phyloP scores from a whole-genome alignment of 2,113 vertebrate species.

The Ammodytes marinus region DNA sequence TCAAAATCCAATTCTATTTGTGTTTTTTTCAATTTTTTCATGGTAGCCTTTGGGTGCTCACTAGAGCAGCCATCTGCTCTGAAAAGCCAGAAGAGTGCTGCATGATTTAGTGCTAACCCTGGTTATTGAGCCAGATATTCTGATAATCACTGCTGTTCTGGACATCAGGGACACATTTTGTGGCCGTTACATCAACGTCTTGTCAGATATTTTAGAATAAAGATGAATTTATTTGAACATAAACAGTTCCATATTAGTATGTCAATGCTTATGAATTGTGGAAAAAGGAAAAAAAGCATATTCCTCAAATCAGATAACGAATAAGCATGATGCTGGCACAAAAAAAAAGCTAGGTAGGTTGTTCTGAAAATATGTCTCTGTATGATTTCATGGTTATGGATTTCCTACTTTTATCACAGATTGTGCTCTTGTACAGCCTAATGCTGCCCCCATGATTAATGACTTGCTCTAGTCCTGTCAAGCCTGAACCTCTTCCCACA shows the following conservation, averaged over 20 bases:
- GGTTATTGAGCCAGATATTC: slow-evolving; percentile 47
- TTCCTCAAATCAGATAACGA: background rate
- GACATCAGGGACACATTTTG: background rate
- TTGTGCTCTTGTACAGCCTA: slow-evolving; percentile 19
- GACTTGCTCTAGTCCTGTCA: slow-evolving; percentile 62
- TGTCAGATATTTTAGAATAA: background rate
- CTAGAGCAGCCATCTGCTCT: slow-evolving; percentile 64
- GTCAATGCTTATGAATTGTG: background rate
- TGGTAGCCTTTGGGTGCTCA: slow-evolving; percentile 35
- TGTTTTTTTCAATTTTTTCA: background rate
- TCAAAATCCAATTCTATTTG: slow-evolving; percentile 42
- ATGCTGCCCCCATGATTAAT: slow-evolving; percentile 59
- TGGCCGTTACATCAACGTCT: background rate
- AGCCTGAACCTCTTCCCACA: slow-evolving; percentile 23
- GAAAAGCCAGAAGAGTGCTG: slow-evolving; percentile 31
- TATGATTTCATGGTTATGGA: slow-evolving; percentile 6
- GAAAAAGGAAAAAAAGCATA: background rate
- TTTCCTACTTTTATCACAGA: slow-evolving; percentile 34
- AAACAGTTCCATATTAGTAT: background rate
- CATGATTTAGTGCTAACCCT: slow-evolving; percentile 47
- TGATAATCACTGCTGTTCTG: slow-evolving; percentile 7
- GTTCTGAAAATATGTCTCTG: background rate
- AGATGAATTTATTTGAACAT: background rate
- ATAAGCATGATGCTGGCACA: too few species aligned
- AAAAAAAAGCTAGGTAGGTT: background rate